A percentile compares a stretch with the other conserved stretches of the same genome.
These are phyloP conservation scores for Listronotus bonariensis DNA, from an alignment of 1,140 invertebrate species.

Conservation along the genomic window DNA sequence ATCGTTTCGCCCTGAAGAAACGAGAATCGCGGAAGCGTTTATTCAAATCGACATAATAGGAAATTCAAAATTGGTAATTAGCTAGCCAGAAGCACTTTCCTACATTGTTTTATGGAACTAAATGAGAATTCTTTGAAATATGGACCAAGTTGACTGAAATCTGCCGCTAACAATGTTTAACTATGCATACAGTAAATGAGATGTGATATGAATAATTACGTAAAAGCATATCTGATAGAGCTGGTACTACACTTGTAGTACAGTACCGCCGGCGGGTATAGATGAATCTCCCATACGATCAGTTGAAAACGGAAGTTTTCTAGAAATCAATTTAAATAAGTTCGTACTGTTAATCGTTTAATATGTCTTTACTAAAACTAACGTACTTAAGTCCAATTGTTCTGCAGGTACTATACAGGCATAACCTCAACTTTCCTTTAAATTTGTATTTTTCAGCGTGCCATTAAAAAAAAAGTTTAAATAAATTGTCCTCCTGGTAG, in stretches of 20 bases:
- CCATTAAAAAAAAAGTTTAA: too few relatives aligned
- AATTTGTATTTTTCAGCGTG: too few relatives aligned
- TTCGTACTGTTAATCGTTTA: too few relatives aligned
- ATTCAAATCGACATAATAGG: slow-evolving; percentile 18
- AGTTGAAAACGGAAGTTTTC: slow-evolving; percentile 8
- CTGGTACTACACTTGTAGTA: slow-evolving; percentile 2
- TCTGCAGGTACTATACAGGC: too few relatives aligned
- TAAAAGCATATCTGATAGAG: slow-evolving; percentile 6
- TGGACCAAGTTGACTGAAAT: slow-evolving; percentile 1
- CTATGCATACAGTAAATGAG: slow-evolving; percentile 20
- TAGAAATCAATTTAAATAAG: slow-evolving; percentile 7
- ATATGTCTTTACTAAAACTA: too few relatives aligned
- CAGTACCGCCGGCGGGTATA: slow-evolving; percentile 1
- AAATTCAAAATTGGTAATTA: slow-evolving; percentile 28
- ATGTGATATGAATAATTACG: slow-evolving; percentile 25
- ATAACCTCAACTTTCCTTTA: too few relatives aligned
- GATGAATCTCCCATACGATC: slow-evolving; percentile 6
- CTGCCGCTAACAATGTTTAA: slow-evolving; percentile 20
- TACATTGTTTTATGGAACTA: slow-evolving; percentile 13
- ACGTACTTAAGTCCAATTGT: too few relatives aligned
- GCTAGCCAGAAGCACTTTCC: slow-evolving; percentile 8
- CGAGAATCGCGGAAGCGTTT: neutral
- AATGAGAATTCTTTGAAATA: slow-evolving; percentile 18
- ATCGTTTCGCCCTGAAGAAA: neutral
- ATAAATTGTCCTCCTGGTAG: too few relatives aligned